Conservation (phyloP, 2,113 vertebrate species). For the Tetraodon nigroviridis region DNA sequence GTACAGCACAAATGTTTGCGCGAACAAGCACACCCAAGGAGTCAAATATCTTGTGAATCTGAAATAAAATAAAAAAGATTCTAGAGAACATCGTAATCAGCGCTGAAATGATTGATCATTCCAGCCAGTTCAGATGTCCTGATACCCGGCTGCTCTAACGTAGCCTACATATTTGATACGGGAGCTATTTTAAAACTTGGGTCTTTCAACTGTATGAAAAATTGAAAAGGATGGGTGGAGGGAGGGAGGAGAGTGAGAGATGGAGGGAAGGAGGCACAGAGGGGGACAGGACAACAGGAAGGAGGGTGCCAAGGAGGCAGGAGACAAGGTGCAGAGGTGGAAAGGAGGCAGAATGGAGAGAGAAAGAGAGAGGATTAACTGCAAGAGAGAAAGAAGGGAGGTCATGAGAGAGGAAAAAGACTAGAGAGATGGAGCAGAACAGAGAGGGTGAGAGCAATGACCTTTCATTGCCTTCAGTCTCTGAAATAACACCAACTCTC, state of each 20-base stretch:
- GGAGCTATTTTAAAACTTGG: constrained; percentile 74
- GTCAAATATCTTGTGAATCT: constrained; percentile 27
- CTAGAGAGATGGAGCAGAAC: constrained; percentile 22
- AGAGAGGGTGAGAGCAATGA: constrained; percentile 45
- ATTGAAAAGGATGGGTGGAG: constrained; percentile 62
- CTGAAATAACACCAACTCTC: constrained; percentile 46
- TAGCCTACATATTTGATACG: constrained; percentile 79
- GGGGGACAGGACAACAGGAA: constrained; percentile 16
- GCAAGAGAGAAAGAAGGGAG: constrained; percentile 30
- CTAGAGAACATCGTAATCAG: constrained; percentile 24
- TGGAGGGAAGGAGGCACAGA: constrained; percentile 17
- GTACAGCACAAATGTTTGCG: not conserved
- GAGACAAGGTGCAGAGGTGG: constrained; percentile 1
- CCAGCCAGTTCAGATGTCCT: constrained; percentile 31
- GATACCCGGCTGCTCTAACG: constrained; percentile 56
- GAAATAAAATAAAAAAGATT: constrained; percentile 3
- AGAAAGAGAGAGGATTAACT: constrained; percentile 33
- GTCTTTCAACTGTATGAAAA: constrained; percentile 76
- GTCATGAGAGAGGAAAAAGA: constrained; percentile 37
- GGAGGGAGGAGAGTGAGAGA: constrained; percentile 37
- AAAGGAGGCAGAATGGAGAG: constrained; percentile 19
- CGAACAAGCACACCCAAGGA: not conserved
- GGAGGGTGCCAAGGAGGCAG: constrained; percentile 6
- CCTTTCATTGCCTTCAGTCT: constrained; percentile 57
- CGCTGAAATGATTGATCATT: constrained; percentile 66